Evolutionary conservation across 2,888 invertebrate genomes (phyloP).

Genomic region (Drosophila peninsularis): DNA sequence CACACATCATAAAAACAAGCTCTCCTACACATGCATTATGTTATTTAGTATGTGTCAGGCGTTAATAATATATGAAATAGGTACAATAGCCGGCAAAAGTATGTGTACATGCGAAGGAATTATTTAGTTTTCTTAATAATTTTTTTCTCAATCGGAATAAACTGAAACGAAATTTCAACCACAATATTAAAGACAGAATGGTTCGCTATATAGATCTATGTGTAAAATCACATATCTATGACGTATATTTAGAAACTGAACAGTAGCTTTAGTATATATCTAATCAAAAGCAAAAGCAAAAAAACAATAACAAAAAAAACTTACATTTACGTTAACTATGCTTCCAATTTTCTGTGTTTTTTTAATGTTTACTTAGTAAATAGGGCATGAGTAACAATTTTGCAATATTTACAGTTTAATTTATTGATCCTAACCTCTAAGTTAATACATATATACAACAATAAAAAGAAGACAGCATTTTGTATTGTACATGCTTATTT

Average conservation of each 20-base stretch:
- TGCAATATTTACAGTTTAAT: constrained; percentile 60
- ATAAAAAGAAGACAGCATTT: constrained; percentile 3
- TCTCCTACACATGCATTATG: not conserved
- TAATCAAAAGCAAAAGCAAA: constrained; percentile 31
- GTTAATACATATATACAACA: constrained; percentile 1
- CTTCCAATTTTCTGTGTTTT: constrained; percentile 67
- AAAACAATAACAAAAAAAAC: not conserved
- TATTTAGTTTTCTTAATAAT: not conserved
- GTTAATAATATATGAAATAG: not conserved
- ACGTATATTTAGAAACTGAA: constrained; percentile 6
- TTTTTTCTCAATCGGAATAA: not conserved
- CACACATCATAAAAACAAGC: not conserved
- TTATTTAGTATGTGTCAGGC: not conserved
- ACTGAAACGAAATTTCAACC: not conserved
- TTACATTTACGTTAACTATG: constrained; percentile 48
- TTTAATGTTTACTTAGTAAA: constrained; percentile 32
- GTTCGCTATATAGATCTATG: not conserved
- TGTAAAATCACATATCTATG: not conserved
- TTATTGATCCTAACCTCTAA: constrained; percentile 46
- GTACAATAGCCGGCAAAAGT: not conserved
- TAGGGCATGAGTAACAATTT: constrained; percentile 45
- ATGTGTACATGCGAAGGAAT: not conserved
- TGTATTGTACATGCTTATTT: constrained; percentile 2
- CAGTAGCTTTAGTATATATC: constrained; percentile 40
- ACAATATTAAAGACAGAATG: constrained; percentile 3